These are phyloP conservation scores for Sminthopsis crassicaudata DNA, from an alignment of 2,113 vertebrate species.

Conservation along the genomic window DNA sequence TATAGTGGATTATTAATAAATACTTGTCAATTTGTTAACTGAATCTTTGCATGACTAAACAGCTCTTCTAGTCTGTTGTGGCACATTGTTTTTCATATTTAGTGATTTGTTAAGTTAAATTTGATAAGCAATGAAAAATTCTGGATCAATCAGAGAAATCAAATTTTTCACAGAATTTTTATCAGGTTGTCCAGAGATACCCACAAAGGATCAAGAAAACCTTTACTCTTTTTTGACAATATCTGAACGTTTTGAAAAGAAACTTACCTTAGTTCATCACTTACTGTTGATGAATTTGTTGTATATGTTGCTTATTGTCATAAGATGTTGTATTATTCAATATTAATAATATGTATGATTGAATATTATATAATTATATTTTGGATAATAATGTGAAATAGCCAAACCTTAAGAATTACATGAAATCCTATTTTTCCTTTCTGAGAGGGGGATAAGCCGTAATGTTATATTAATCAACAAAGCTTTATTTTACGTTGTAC, in stretches of 20 bases:
- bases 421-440: not conserved
- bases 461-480: not conserved
- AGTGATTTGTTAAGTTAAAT: not conserved
- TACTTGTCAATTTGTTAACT: not conserved
- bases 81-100: not conserved
- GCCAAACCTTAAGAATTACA: not conserved
- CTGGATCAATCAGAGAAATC: not conserved
- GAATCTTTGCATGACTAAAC: not conserved
- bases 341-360: no score
- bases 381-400: not conserved
- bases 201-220: not conserved
- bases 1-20: not conserved
- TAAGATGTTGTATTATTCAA: not conserved
- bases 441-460: not conserved
- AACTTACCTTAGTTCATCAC: no score
- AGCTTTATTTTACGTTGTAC: not conserved
- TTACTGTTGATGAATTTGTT: not conserved
- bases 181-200: not conserved
- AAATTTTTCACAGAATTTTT: not conserved
- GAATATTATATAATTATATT: no score
- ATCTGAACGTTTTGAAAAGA: not conserved
- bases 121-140: not conserved
- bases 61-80: not conserved
- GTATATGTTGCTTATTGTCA: not conserved
- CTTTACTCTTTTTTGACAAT: not conserved